Base-by-base conservation (phyloP, 1,140 invertebrate species). In the Zaprionus inermis region DNA sequence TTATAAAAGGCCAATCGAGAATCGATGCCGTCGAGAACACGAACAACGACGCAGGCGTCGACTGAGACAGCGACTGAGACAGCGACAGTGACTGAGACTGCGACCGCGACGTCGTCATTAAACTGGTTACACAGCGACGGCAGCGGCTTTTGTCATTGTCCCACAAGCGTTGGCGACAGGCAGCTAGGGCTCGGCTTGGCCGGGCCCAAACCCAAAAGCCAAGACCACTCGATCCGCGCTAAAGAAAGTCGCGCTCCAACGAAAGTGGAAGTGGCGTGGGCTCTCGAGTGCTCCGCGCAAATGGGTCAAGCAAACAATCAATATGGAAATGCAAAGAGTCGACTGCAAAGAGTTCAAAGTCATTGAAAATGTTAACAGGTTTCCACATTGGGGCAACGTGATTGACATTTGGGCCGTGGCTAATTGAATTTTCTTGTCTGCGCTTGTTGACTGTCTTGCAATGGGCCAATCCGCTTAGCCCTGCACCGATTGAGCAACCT, bases 181-280 rank as follows among this genome's bases (percentile, higher is more conserved):
- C 36, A 65, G 63, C 44, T 55, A 55, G 63, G 70, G 60, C 60
- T 16, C 22, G 55, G 20, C 28, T 44, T 16, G 20, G 52, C 36
- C 6, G 41, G 12, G 49, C 16, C 66, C 28, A 57, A 46, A 28
- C 49, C 9, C 24, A 14, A 20, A 46, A 49, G 11, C 18, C 7
- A 18, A n/a, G n/a, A n/a, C n/a, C n/a, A n/a, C n/a, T n/a, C 65
- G 69, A 46, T 58, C 22, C 22, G 4, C 70, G 81, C 63, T 72
- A 68, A 86, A 86, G 83, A 86, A 86, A 86, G 83, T 79, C 77
- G 56, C 70, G 75, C 60, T 65, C 51, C 77, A 86, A 86, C 58
- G 83, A 86, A 86, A 86, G 83, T 86, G 79, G 83, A 86, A 86
- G 83, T 86, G 83, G 83, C 83, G 83, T 86, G 83, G 83, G 83